Evolutionary conservation across 2,888 invertebrate species (phyloP).

Genomic region (Ypsolopha scabrella): DNA sequence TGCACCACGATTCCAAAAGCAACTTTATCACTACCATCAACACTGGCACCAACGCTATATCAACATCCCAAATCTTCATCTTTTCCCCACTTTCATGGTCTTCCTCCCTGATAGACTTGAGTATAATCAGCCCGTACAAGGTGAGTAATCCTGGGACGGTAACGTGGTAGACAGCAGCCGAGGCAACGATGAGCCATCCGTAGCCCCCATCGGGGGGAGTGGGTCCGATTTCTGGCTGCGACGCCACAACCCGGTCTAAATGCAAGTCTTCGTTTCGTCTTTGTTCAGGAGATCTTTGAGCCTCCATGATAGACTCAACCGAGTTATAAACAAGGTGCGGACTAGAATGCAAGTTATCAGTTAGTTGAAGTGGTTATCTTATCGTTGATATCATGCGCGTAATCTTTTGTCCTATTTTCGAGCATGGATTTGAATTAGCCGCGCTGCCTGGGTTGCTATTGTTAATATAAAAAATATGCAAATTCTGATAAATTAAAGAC

Average conservation of each 20-base stretch:
- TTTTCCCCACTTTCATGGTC: conserved; percentile 45
- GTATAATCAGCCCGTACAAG: conserved; percentile 66
- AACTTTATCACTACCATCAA: conserved; percentile 69
- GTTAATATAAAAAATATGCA: too few relatives aligned
- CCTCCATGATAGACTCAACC: background rate
- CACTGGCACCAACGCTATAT: conserved; percentile 71
- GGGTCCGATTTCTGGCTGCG: conserved; percentile 76
- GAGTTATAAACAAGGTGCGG: background rate
- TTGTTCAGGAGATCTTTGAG: background rate
- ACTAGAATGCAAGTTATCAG: background rate
- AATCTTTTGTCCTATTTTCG: conserved; percentile 5
- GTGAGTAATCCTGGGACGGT: conserved; percentile 68
- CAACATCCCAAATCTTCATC: conserved; percentile 68
- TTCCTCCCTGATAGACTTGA: conserved; percentile 60
- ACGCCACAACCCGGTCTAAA: conserved; percentile 72
- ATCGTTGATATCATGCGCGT: conserved; percentile 3
- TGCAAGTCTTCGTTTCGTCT: conserved; percentile 28
- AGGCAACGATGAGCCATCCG: conserved; percentile 74
- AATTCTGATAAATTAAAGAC: too few relatives aligned
- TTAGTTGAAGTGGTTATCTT: conserved; percentile 2
- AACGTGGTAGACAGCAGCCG: conserved; percentile 71
- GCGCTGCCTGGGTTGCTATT: too few relatives aligned
- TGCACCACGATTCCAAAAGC: conserved; percentile 71
- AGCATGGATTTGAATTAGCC: too few relatives aligned
- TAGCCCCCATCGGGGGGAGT: conserved; percentile 76